Conservation (phyloP, 2,113 vertebrate genomes). For the Mastomys coucha region DNA sequence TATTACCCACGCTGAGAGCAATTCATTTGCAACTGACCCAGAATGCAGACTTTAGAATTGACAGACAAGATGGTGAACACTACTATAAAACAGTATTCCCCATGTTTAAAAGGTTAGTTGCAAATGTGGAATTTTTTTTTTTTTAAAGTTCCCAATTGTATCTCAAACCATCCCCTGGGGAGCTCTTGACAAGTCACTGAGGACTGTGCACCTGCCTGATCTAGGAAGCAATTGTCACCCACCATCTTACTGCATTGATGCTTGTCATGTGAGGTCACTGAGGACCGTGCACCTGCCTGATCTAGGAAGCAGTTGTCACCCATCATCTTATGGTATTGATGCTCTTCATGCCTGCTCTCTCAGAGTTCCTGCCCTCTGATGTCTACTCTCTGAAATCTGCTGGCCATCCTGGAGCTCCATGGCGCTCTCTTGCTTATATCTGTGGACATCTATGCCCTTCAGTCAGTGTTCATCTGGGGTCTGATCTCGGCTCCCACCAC, state of each 20-base stretch:
- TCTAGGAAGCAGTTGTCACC: not conserved
- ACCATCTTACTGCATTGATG: not conserved
- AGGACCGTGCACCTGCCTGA: not conserved
- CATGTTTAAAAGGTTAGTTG: constrained; percentile 19
- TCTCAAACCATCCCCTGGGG: not conserved
- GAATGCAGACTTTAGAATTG: constrained; percentile 16
- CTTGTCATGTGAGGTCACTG: too few relatives aligned
- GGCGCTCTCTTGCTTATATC: not conserved
- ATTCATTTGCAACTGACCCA: not conserved
- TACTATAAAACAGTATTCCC: not conserved
- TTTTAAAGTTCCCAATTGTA: not conserved
- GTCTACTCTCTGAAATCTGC: not conserved
- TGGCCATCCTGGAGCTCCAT: not conserved
- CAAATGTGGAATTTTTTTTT: constrained; percentile 7
- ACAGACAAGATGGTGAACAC: not conserved
- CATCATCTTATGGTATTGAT: not conserved
- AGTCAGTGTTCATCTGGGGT: not conserved
- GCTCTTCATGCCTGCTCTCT: not conserved
- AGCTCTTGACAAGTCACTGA: not conserved
- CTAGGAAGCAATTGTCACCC: not conserved
- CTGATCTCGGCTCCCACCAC: not conserved
- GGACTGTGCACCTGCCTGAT: not conserved
- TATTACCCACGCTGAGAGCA: not conserved
- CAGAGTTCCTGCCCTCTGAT: not conserved
- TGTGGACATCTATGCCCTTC: not conserved